These are phyloP conservation scores for Lasioglossum marginatum DNA, from an alignment of 2,888 invertebrate genomes.

Conservation along the genomic window DNA sequence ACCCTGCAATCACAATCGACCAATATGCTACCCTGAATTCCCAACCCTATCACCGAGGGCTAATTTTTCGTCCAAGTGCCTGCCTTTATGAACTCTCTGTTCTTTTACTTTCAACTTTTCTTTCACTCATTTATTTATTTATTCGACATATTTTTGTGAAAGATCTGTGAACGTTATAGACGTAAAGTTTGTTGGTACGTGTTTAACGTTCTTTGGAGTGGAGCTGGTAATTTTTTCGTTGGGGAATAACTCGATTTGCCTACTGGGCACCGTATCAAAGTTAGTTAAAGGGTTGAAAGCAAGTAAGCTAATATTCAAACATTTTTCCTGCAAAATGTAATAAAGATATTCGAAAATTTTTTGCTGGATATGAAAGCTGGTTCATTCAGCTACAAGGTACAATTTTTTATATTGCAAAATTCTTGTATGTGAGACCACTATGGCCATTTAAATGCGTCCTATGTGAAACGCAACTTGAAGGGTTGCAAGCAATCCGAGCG, in stretches of 20 bases:
- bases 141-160: not conserved
- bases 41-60: not conserved
- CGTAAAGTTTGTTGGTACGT: not conserved
- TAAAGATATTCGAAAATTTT: too few species aligned
- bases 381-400: too few species aligned
- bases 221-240: not conserved
- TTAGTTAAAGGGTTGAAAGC: too few species aligned
- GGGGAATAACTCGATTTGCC: too few species aligned
- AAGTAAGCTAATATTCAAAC: too few species aligned
- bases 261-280: too few species aligned
- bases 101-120: not conserved
- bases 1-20: not conserved
- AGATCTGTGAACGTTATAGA: not conserved
- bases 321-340: too few species aligned
- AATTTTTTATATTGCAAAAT: too few species aligned
- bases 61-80: not conserved
- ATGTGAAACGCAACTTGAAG: too few species aligned
- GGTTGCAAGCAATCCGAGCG: too few species aligned
- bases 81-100: not conserved
- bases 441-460: too few species aligned
- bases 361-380: not conserved
- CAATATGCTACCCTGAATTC: not conserved
- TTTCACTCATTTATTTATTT: not conserved
- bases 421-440: too few species aligned
- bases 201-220: not conserved